Conservation (phyloP, 1,140 invertebrate species). For the Aphelinus certus region DNA sequence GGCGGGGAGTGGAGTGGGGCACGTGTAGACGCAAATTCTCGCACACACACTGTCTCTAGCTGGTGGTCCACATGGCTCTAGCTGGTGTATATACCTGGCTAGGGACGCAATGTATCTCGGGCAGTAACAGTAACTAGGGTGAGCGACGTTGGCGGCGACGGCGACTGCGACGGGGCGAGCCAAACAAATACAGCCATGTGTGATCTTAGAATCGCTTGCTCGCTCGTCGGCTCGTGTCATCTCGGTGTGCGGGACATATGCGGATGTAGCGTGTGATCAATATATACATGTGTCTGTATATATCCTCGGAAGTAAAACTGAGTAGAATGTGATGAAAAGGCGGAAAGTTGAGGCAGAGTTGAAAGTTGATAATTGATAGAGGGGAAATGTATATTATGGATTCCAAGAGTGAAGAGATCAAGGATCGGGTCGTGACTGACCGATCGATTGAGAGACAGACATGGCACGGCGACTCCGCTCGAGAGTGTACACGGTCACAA, state of each 20-base stretch:
- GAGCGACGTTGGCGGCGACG: background rate
- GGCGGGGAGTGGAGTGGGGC: background rate
- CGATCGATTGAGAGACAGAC: slow-evolving; percentile 58
- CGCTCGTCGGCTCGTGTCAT: slow-evolving; percentile 2
- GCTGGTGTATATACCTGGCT: slow-evolving; percentile 3
- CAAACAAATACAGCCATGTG: background rate
- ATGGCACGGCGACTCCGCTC: slow-evolving; percentile 66
- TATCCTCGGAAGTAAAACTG: background rate
- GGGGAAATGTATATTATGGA: slow-evolving; percentile 25
- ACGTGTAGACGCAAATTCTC: slow-evolving; percentile 9
- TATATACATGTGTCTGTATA: slow-evolving; percentile 22
- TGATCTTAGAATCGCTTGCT: slow-evolving; percentile 4
- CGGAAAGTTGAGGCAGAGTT: background rate
- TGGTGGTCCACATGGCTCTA: slow-evolving; percentile 7
- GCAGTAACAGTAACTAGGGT: background rate
- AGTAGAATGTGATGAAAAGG: no score
- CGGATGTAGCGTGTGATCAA: slow-evolving; percentile 19
- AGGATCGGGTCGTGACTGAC: slow-evolving; percentile 47
- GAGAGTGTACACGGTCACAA: slow-evolving; percentile 65
- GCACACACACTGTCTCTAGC: slow-evolving; percentile 9
- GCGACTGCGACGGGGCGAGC: background rate
- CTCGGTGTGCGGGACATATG: slow-evolving; percentile 22
- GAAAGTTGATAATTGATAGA: slow-evolving; percentile 11
- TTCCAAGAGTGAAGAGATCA: slow-evolving; percentile 48
- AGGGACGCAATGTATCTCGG: slow-evolving; percentile 1